Base-by-base conservation (phyloP, 2,888 invertebrate species). In the Noctua pronuba region DNA sequence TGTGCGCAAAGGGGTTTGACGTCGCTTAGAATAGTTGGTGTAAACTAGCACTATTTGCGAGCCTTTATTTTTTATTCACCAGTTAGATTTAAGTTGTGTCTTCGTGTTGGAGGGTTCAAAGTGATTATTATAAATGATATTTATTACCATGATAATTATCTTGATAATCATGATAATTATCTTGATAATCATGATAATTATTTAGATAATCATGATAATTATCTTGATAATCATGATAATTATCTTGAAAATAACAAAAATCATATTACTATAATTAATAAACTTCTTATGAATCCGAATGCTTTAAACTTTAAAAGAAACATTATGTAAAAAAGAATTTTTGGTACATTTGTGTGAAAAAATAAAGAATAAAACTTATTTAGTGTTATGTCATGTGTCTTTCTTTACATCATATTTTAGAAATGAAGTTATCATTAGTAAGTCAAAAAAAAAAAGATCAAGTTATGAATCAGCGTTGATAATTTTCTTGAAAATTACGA, bases 1-100 rank as follows among this genome's bases (percentile, higher is more conserved):
- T 80, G 67, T 38, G 70, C 64, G 62, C 67, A n/a, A 62, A 52
- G 41, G 79, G 73, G 67, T 65, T 84, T 55, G 80, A 74, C 60
- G 24, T 65, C 71, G 31, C 21, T 66, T 66, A 73, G n/a, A 75
- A 46, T 66, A 72, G 24, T 5, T 46, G n/a, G 11, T 66, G 35
- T 31, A 38, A 35, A 58, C 7, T 65, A n/a, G 1, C 41, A 78
- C 28, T 80, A 73, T 55, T 73, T 74, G 46, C 1, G 8, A 55
- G 35, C 16, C 2, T 46, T 80, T 44, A 4, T 80, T 21, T 21
- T 35, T 35, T 28, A 13, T 58, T 16, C 6, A 18, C 18, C 58
- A 18, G 60, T 60, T 31, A 60, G 31, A 31, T 60, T 18, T 60
- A 31, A 31, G 10, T 60, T 31, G 60, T 31, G 31, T 28, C 28